A percentile compares a stretch with the other conserved stretches of the same genome.
phyloP scores from a whole-genome alignment of 2,888 invertebrate species.

The Sphaeridia pumilis region DNA sequence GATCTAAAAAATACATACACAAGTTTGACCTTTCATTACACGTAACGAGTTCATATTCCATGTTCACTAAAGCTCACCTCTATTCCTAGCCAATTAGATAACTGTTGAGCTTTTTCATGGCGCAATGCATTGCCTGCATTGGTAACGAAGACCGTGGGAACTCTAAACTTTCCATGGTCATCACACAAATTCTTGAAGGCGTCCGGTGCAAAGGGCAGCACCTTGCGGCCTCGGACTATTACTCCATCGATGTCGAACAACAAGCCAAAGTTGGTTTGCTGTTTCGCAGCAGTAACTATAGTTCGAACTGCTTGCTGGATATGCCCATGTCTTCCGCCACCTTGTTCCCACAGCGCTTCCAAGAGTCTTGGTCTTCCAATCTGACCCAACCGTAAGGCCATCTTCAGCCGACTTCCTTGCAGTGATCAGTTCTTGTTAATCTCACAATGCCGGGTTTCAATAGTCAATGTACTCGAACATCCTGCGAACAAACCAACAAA shows the following conservation, averaged over 20 bases:
- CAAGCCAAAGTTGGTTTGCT: slow-evolving; percentile 45
- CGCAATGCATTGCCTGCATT: slow-evolving; percentile 53
- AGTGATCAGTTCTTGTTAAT: neutral
- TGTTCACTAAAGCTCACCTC: too few relatives aligned
- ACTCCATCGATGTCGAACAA: slow-evolving; percentile 58
- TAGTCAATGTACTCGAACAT: too few relatives aligned
- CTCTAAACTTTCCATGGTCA: slow-evolving; percentile 46
- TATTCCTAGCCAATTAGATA: slow-evolving; percentile 49
- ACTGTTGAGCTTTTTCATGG: slow-evolving; percentile 48
- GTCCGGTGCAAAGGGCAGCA: slow-evolving; percentile 49
- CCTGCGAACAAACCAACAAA: neutral
- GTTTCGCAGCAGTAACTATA: neutral
- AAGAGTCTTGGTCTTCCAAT: slow-evolving; percentile 8
- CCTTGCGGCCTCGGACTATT: slow-evolving; percentile 49
- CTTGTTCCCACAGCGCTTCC: slow-evolving; percentile 3
- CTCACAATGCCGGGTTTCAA: neutral
- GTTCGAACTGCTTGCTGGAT: neutral
- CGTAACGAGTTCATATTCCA: too few relatives aligned
- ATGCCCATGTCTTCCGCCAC: neutral
- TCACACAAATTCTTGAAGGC: slow-evolving; percentile 48
- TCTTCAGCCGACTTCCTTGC: neutral
- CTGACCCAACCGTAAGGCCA: slow-evolving; percentile 19
- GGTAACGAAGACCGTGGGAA: slow-evolving; percentile 53
- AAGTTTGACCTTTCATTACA: too few relatives aligned
- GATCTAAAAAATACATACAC: slow-evolving; percentile 41